Conservation (phyloP, 2,888 invertebrate genomes). For the Belgica antarctica region DNA sequence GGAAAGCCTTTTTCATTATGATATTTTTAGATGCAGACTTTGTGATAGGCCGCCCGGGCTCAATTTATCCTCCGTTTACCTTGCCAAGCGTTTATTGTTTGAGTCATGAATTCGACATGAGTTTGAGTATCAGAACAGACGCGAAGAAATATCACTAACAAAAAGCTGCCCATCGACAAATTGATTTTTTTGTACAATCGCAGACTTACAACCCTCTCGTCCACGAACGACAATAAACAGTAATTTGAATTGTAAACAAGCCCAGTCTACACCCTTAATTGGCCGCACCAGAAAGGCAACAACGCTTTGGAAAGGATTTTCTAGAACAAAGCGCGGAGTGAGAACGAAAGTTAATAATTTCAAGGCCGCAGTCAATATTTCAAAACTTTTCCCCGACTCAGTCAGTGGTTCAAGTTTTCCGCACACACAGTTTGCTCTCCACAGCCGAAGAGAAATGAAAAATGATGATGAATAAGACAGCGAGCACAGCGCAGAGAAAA, state of each 20-base stretch:
- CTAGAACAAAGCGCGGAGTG: too few relatives aligned
- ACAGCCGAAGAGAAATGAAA: conserved; percentile 18
- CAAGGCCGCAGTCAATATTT: conserved; percentile 26
- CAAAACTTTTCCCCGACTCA: neutral
- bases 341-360: neutral
- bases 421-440: too few relatives aligned
- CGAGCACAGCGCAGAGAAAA: too few relatives aligned
- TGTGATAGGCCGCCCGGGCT: too few relatives aligned
- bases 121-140: too few relatives aligned
- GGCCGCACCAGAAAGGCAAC: neutral
- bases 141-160: neutral
- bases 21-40: too few relatives aligned
- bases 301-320: too few relatives aligned
- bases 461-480: conserved; percentile 19
- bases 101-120: neutral
- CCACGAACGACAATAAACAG: neutral
- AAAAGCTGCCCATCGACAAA: neutral
- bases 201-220: neutral
- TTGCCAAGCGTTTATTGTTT: neutral
- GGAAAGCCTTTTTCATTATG: neutral
- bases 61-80: too few relatives aligned
- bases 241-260: conserved; percentile 1
- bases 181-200: conserved; percentile 31
- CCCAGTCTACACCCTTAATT: neutral
- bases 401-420: neutral